Evolutionary conservation across 2,888 invertebrate species (phyloP), one percentile per base, ranked within the genome.

Genomic region (Acronicta alni): DNA sequence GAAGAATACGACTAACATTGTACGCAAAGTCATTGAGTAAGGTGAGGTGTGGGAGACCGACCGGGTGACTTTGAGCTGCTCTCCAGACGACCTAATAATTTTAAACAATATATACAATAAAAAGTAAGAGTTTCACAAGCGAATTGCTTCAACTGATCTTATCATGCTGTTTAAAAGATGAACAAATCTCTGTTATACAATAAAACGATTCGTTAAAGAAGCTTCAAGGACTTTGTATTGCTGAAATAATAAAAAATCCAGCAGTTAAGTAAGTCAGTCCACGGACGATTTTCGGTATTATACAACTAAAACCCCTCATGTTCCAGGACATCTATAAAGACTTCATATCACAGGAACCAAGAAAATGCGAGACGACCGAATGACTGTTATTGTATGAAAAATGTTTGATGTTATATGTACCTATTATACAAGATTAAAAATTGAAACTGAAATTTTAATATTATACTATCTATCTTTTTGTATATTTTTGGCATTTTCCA

Each of bases 1-100:
- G 47, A 70, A 76, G 58, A 57, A 54, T 55, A 66, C 42, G 72
- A 62, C 67, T 57, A 58, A 62, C 48, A 59, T 63, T 68, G 63
- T 69, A 70, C 77, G 65, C 62, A 67, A 75, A 60, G 77, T 77
- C 70, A 79, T 83, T 83, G 81, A 81, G 72, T 79, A 35, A 47
- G 72, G 67, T 83, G 81, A 86, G 80, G 74, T 84, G 83, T 76
- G 80, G 83, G 83, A 86, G 83, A 79, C 69, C 84, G 88, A 82
- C 88, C 87, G 83, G 81, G 80, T 89, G 89, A 92, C 92, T 89
- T 92, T 92, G 88, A 73, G 64, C 70, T 82, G 92, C 79, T 91
- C 92, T 92, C 91, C 82, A 91, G 91, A 92, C 92, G 89, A 85
- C 89, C 89, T 82, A 84, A 83, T 84, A 89, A 83, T 81, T 83